phyloP scores from a whole-genome alignment of 2,113 vertebrate genomes.

The Periophthalmus modestus region DNA sequence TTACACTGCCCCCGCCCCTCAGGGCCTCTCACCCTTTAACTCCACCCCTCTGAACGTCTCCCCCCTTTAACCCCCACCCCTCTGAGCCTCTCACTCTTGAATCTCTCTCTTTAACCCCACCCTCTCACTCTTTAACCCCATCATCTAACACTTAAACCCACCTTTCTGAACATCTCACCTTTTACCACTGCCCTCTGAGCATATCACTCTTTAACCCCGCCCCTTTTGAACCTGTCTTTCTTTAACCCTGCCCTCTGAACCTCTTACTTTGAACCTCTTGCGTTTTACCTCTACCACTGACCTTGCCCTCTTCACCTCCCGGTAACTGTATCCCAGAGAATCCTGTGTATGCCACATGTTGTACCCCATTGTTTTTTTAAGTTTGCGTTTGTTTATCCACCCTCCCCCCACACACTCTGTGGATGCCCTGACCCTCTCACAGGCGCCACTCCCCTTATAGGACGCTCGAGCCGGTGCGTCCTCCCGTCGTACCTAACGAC shows the following conservation, averaged over 20 bases:
- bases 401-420: slow-evolving; percentile 47
- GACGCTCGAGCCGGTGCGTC: slow-evolving; percentile 97
- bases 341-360: slow-evolving; percentile 54
- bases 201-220: neutral
- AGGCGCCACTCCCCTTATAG: slow-evolving; percentile 99
- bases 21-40: neutral
- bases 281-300: neutral
- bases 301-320: neutral
- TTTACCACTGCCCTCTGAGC: neutral
- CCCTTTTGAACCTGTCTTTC: neutral
- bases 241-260: neutral
- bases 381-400: slow-evolving; percentile 72
- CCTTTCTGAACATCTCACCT: neutral
- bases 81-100: neutral
- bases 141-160: neutral
- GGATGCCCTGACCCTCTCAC: slow-evolving; percentile 71
- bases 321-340: slow-evolving; percentile 19
- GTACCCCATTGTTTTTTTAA: slow-evolving; percentile 64
- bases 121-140: neutral
- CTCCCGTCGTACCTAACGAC: slow-evolving; percentile 98
- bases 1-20: neutral
- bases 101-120: too few species aligned
- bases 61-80: neutral
- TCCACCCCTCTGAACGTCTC: neutral
- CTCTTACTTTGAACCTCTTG: neutral